phyloP scores from a whole-genome alignment of 2,797 vertebrate species.

The Graptemys geographica region DNA sequence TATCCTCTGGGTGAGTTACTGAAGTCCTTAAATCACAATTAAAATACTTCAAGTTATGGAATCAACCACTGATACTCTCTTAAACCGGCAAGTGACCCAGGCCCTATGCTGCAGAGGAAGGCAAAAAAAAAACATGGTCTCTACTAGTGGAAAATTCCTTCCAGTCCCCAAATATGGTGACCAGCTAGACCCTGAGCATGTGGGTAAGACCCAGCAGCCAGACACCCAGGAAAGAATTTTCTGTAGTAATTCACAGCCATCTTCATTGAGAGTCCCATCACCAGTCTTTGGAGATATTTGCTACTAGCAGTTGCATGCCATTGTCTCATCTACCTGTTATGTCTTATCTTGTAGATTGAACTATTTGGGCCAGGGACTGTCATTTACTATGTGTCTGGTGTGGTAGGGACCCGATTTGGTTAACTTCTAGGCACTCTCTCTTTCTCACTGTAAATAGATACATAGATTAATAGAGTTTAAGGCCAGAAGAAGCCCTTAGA shows the following conservation, averaged over 20 bases:
- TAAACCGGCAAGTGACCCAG: not conserved
- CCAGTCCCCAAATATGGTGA: not conserved
- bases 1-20: not conserved
- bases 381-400: not conserved
- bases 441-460: not conserved
- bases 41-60: not conserved
- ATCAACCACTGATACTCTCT: not conserved
- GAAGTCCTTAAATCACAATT: not conserved
- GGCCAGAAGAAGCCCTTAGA: not conserved
- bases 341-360: not conserved
- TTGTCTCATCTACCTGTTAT: not conserved
- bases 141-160: not conserved
- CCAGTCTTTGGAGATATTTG: not conserved
- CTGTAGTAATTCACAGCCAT: not conserved
- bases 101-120: not conserved
- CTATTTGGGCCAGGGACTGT: not conserved
- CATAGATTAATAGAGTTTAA: not conserved
- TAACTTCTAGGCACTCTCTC: not conserved
- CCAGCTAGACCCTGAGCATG: not conserved
- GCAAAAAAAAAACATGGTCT: not conserved
- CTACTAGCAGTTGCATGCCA: not conserved
- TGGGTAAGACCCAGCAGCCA: not conserved
- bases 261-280: not conserved
- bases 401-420: not conserved
- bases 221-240: not conserved